Evolutionary conservation across 2,113 vertebrate genomes (phyloP).

Genomic region (Sander vitreus): DNA sequence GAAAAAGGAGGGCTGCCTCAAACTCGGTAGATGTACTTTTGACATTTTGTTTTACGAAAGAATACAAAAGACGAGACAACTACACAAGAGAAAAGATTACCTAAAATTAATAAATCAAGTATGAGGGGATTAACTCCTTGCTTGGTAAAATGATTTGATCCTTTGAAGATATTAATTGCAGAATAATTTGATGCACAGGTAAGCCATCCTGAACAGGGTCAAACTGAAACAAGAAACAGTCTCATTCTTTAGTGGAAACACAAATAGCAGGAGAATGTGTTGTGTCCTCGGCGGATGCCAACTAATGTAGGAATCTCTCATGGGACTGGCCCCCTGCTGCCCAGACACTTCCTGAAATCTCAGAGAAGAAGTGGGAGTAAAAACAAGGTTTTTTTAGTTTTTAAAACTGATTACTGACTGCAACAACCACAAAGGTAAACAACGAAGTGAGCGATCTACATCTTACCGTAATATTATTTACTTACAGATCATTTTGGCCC

Average conservation of each 20-base stretch:
- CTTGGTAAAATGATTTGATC: not conserved
- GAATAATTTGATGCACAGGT: no score
- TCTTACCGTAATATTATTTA: no score
- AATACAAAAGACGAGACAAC: not conserved
- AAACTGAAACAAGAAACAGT: not conserved
- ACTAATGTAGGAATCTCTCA: not conserved
- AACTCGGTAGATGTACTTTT: not conserved
- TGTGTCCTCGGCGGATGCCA: slow-evolving; percentile 9
- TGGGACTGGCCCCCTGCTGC: not conserved
- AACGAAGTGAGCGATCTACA: no score
- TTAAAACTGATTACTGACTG: no score
- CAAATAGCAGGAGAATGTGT: not conserved
- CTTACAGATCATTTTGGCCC: no score
- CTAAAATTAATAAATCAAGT: not conserved
- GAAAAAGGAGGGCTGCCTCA: not conserved
- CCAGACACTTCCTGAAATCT: slow-evolving; percentile 24
- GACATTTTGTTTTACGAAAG: not conserved
- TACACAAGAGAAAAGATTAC: not conserved
- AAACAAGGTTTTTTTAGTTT: not conserved
- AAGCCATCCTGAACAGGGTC: no score
- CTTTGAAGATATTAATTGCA: not conserved
- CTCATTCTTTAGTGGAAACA: not conserved
- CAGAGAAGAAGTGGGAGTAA: not conserved
- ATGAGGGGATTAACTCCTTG: not conserved
- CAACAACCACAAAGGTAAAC: no score